Evolutionary conservation across 1,140 invertebrate species (phyloP).

Genomic region (Cydia pomonella): DNA sequence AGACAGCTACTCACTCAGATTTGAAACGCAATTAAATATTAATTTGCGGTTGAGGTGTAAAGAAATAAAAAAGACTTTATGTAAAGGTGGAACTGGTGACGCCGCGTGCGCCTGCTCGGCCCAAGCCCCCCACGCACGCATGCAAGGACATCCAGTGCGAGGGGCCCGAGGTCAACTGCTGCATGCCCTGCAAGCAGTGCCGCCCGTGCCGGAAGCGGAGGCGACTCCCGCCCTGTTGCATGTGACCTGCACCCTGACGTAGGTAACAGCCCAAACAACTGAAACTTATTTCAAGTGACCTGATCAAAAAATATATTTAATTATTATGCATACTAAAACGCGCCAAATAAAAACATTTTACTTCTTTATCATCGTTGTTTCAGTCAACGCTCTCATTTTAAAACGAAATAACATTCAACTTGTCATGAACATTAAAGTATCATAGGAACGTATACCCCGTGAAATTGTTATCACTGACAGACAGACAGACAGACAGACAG

Average conservation of each 20-base stretch:
- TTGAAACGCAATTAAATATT: no score
- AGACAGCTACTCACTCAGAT: no score
- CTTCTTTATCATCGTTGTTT: not conserved
- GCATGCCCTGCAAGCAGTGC: slow-evolving; percentile 54
- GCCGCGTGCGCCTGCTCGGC: slow-evolving; percentile 65
- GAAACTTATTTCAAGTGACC: not conserved
- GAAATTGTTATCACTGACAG: no score
- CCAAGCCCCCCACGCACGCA: slow-evolving; percentile 57
- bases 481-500: no score
- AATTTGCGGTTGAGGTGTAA: no score
- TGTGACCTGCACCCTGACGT: not conserved
- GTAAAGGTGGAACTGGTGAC: slow-evolving; percentile 66
- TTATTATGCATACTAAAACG: not conserved
- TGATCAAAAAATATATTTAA: not conserved
- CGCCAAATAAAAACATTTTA: not conserved
- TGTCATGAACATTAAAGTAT: no score
- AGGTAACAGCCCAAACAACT: not conserved
- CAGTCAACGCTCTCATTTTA: not conserved
- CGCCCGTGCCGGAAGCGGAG: slow-evolving; percentile 53
- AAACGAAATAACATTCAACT: not conserved
- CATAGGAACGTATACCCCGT: no score
- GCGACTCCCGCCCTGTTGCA: slow-evolving; percentile 37
- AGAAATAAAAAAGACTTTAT: not conserved
- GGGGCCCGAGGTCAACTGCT: slow-evolving; percentile 58
- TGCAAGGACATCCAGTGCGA: slow-evolving; percentile 72